Evolutionary conservation across 2,797 vertebrate species (phyloP), one percentile per base, ranked within the genome.

Genomic region (Gallinago nigripennis): DNA sequence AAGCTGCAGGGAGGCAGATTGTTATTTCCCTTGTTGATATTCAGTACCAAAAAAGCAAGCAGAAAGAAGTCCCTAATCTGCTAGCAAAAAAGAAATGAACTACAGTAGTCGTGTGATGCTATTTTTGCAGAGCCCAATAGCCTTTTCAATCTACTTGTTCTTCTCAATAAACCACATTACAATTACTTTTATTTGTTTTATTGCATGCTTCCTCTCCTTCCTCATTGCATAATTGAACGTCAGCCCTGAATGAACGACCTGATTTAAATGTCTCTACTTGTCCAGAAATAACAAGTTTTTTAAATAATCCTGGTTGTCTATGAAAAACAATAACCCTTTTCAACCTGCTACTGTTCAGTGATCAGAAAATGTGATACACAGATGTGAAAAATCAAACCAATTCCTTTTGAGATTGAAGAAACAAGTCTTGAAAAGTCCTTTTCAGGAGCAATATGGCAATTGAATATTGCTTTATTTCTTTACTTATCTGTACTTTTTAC

Each of bases 211-310:
- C 41, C 9, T 84, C n/a, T 92, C 66, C 66, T 92, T 87, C 66
- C 39, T 92, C 64, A 73, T 95, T 88, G 48, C 66, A 57, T 92
- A 94, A 95, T 88, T 92, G 93, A 93, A 82, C 72, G 54, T 86
- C 87, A 94, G 16, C 43, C 60, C 60, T 79, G 28, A 92, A 31
- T 54, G 51, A 31, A 54, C 17, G 17, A 54, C 28, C 60, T 79
- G 28, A 93, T 92, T 92, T 86, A 95, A 93, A 48, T 78, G 76
- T 65, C 89, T 90, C 65, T 81, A 45, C 76, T 92, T 94, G 76
- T 65, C 66, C 71, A 88, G 57, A 92, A 94, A 81, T 78, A 82
- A 91, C 37, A 72, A 33, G 27, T 16, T 90, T 86, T 85, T 79
- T 0, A 85, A 87, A 64, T 60, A 86, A 92, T 64, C 41, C 21